Evolutionary conservation across 2,113 vertebrate genomes (phyloP).

Genomic region (Phocoena sinus): DNA sequence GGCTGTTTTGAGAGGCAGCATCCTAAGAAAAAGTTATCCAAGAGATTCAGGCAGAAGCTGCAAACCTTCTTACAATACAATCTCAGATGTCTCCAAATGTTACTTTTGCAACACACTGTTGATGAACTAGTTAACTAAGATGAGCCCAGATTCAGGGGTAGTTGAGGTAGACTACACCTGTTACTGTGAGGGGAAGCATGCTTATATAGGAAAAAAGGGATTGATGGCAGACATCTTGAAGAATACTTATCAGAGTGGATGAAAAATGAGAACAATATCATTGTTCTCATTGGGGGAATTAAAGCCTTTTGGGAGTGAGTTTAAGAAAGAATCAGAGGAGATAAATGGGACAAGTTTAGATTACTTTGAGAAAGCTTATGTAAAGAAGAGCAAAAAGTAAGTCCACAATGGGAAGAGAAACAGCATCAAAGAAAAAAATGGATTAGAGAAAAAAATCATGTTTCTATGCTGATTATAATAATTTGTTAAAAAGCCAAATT

Average conservation of each 20-base stretch:
- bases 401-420: background rate
- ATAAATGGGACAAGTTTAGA: background rate
- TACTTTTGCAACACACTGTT: background rate
- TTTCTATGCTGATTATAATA: background rate
- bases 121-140: background rate
- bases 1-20: background rate
- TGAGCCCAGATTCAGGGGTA: background rate
- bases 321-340: background rate
- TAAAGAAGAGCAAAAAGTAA: background rate
- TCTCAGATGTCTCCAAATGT: background rate
- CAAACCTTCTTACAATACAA: background rate
- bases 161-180: background rate
- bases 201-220: background rate
- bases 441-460: background rate
- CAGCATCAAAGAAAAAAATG: background rate
- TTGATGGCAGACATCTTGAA: background rate
- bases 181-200: background rate
- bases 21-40: background rate
- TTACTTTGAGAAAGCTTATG: background rate
- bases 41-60: background rate
- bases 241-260: background rate
- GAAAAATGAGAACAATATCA: background rate
- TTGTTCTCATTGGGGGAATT: background rate
- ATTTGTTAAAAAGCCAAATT: background rate
- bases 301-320: background rate